Conservation (phyloP, 1,140 invertebrate species). For the Plodia interpunctella region DNA sequence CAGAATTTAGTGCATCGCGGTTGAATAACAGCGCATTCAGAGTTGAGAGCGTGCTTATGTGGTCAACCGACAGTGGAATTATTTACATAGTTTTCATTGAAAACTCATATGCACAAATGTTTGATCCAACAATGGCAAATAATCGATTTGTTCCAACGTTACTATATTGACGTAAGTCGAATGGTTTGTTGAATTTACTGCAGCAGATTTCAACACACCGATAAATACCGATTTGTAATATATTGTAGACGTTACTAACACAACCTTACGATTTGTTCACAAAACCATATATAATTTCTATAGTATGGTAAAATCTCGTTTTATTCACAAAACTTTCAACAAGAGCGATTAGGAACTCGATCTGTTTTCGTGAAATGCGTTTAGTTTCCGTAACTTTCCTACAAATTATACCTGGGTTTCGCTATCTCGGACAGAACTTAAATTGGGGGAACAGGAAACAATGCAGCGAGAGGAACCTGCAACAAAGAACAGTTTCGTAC, state of each 20-base stretch:
- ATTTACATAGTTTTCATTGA: background rate
- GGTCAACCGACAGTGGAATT: background rate
- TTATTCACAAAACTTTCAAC: too few relatives aligned
- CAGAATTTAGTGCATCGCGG: slow-evolving; percentile 3
- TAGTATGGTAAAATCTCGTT: too few relatives aligned
- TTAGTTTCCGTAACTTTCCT: background rate
- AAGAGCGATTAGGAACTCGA: too few relatives aligned
- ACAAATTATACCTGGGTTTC: background rate
- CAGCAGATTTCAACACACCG: too few relatives aligned
- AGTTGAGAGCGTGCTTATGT: background rate
- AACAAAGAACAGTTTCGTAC: slow-evolving; percentile 61
- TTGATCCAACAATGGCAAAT: background rate
- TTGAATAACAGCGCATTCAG: background rate
- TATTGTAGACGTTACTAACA: too few relatives aligned
- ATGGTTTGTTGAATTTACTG: too few relatives aligned
- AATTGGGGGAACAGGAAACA: slow-evolving; percentile 91
- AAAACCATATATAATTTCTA: too few relatives aligned
- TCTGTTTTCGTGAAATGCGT: background rate
- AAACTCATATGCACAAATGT: background rate
- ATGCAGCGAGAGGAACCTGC: slow-evolving; percentile 91
- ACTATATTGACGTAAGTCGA: too few relatives aligned
- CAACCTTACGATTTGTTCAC: too few relatives aligned
- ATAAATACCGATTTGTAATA: too few relatives aligned
- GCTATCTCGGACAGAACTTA: slow-evolving; percentile 83
- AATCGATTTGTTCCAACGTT: too few relatives aligned